Base-by-base conservation (phyloP, 2,888 invertebrate species). In the Leucoma salicis region DNA sequence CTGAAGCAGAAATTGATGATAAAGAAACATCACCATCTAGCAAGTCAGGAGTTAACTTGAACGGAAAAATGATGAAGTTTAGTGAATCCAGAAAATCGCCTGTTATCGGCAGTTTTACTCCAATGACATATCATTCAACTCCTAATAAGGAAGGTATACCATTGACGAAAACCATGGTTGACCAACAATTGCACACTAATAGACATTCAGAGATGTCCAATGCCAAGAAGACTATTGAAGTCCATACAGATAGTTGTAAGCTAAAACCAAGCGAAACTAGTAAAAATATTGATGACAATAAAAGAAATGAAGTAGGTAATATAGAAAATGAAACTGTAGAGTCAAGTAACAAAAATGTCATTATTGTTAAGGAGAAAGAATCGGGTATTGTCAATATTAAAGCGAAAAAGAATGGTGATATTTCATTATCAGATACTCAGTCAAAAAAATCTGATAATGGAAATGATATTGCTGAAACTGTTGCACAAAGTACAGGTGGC, bases 81-180 rank as follows among this genome's bases (percentile, higher is more conserved):
- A 82, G 70, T 69, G 88, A 88, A 62, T 76, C 80, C 28, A 70
- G 82, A 16, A 87, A 86, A 59, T 86, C 89, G 35, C 87, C 88
- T 12, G 65, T 89, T 31, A 75, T 86, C 47, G 77, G 82, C 21
- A 80, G 78, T 53, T 84, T 76, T 46, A 85, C 79, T 32, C 82
- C 83, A 11, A 82, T 87, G 83, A 79, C 85, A 45, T 86, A 71
- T 66, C 87, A 87, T 54, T 89, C 89, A 42, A 88, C 88, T 25
- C 86, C 88, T 24, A 89, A 82, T 49, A 88, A 88, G 67, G 88
- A 88, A 57, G 81, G 82, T 13, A 82, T 80, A 49, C 88, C 88
- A 27, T 67, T 88, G 10, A 88, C 88, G 15, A 89, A 89, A 63
- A 86, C 79, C 1, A 88, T 87, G 88, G 86, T 89, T 2, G 81